These are phyloP conservation scores for Drosophila parabipectinata DNA, from an alignment of 1,140 invertebrate species.

Conservation along the genomic window DNA sequence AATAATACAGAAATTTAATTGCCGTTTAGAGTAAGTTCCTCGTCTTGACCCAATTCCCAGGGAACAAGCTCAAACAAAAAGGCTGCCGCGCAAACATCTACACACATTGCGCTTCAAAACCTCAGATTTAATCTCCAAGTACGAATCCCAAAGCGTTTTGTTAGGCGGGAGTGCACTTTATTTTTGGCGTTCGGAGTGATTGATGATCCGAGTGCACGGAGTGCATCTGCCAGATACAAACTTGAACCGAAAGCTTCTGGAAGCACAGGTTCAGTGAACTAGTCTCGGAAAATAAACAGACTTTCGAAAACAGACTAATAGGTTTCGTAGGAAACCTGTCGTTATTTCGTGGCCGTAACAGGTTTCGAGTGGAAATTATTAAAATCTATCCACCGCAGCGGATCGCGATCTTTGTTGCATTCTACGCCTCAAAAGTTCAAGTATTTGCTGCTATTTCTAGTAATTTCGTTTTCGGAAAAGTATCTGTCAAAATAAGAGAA, in stretches of 20 bases:
- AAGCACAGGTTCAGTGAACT: constrained; percentile 39
- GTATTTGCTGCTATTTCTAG: background rate
- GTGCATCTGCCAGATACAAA: constrained; percentile 8
- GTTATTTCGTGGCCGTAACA: constrained; percentile 10
- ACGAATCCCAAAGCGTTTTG: background rate
- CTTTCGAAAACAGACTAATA: background rate
- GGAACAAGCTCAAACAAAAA: constrained; percentile 26
- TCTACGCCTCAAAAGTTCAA: constrained; percentile 18
- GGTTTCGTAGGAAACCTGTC: background rate
- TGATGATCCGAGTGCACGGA: constrained; percentile 1
- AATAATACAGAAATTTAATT: constrained; percentile 69
- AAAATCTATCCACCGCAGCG: background rate
- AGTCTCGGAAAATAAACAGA: constrained; percentile 4
- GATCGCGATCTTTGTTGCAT: constrained; percentile 8
- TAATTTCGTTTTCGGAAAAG: background rate
- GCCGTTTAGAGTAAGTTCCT: constrained; percentile 75
- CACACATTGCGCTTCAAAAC: constrained; percentile 11
- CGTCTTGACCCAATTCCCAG: constrained; percentile 77
- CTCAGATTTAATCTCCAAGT: constrained; percentile 20
- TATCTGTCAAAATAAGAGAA: background rate
- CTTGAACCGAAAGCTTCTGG: constrained; percentile 14
- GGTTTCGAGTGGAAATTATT: constrained; percentile 17
- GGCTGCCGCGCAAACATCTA: constrained; percentile 12
- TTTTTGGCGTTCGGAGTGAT: background rate
- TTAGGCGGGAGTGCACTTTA: background rate